These are phyloP conservation scores for Lamprologus speciosus DNA, from an alignment of 2,113 vertebrate genomes.

Conservation along the genomic window DNA sequence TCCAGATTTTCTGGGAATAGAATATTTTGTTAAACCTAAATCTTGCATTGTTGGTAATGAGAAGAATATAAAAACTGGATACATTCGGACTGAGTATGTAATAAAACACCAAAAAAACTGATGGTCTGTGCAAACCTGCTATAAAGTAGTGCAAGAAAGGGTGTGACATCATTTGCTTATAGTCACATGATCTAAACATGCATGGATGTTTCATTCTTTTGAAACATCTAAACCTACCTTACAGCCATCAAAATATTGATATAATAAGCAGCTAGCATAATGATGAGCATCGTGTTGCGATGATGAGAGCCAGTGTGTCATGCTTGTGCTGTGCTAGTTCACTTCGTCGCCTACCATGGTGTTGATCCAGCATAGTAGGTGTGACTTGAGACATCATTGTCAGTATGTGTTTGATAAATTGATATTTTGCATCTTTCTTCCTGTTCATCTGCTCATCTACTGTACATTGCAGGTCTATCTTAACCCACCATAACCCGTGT, in stretches of 20 bases:
- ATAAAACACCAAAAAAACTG: not conserved
- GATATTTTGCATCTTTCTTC: not conserved
- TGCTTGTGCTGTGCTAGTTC: not conserved
- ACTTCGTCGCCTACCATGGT: not conserved
- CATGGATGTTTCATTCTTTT: not conserved
- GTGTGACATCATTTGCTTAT: rapidly evolving
- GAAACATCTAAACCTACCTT: not conserved
- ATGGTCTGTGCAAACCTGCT: not conserved
- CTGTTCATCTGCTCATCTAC: not conserved
- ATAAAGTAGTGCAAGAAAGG: not conserved
- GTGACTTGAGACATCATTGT: not conserved
- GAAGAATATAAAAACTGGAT: not conserved
- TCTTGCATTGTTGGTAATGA: not conserved
- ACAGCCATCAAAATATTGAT: not conserved
- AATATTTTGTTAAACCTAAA: not conserved
- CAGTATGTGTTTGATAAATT: not conserved
- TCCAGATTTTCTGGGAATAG: not conserved
- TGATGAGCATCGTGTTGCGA: not conserved
- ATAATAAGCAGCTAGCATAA: not conserved
- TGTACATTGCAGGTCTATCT: not conserved
- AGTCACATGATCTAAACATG: not conserved
- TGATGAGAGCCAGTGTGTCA: not conserved
- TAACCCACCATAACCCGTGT: not conserved
- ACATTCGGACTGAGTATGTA: not conserved
- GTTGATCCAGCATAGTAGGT: not conserved